These are phyloP conservation scores for Norana najaformis DNA, from an alignment of 2,888 invertebrate species.

Conservation along the genomic window DNA sequence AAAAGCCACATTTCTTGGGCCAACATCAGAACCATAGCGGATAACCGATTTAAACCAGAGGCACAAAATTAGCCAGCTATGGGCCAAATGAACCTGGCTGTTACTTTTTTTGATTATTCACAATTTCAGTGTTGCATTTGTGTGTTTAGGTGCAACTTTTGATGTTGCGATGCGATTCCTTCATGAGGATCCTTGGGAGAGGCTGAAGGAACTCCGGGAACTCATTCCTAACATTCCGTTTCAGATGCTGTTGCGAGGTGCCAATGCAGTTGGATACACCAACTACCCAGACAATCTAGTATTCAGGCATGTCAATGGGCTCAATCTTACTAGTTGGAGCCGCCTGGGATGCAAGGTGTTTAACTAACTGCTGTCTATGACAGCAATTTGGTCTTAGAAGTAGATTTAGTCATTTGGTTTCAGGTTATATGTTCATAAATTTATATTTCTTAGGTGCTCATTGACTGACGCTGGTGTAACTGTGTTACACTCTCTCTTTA, in stretches of 20 bases:
- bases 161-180: slow-evolving; percentile 94
- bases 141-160: slow-evolving; percentile 79
- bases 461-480: not conserved
- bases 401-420: not conserved
- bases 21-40: not conserved
- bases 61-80: not conserved
- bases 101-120: not conserved
- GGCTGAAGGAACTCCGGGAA: slow-evolving; percentile 88
- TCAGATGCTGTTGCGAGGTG: slow-evolving; percentile 96
- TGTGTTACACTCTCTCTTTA: not conserved
- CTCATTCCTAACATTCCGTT: slow-evolving; percentile 85
- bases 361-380: slow-evolving; percentile 32
- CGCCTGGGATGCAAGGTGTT: not conserved
- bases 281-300: slow-evolving; percentile 99
- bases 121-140: not conserved
- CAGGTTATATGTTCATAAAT: not conserved
- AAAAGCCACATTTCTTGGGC: not conserved
- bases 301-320: slow-evolving; percentile 70
- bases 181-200: slow-evolving; percentile 98
- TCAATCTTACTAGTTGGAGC: not conserved
- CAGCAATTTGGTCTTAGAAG: not conserved
- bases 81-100: not conserved
- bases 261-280: slow-evolving; percentile 98
- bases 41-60: not conserved
- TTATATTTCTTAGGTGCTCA: not conserved